Percentiles rank a stretch among this genome's conserved stretches.
These are phyloP conservation scores for Smutsia temminckii DNA, from an alignment of 2,797 vertebrate species.

Conservation along the genomic window DNA sequence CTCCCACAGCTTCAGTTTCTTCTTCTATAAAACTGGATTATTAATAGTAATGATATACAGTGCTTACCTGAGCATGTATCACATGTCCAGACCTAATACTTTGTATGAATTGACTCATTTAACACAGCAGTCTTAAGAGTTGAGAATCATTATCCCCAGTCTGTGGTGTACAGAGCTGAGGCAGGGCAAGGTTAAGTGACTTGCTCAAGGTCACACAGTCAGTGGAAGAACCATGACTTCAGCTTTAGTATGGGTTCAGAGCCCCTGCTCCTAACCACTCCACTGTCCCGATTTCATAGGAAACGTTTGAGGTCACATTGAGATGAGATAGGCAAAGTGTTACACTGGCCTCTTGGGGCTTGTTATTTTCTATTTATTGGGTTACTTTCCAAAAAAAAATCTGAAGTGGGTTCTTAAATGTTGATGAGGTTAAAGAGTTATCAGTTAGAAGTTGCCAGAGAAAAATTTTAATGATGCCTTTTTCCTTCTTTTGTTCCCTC, in stretches of 20 bases:
- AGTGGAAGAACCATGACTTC: not conserved
- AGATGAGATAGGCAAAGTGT: not conserved
- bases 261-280: not conserved
- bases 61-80: not conserved
- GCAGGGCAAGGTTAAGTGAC: not conserved
- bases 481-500: not conserved
- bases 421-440: not conserved
- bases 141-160: not conserved
- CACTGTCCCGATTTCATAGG: not conserved
- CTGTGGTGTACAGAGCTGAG: not conserved
- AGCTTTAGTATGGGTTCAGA: not conserved
- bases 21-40: constrained; percentile 30
- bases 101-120: not conserved
- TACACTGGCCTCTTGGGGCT: no score
- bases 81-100: not conserved
- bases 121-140: not conserved
- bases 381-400: not conserved
- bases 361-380: not conserved
- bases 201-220: not conserved
- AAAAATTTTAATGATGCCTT: not conserved
- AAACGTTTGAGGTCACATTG: not conserved
- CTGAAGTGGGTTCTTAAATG: not conserved
- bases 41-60: not conserved
- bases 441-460: not conserved
- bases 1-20: not conserved